These are phyloP conservation scores for Leptothorax acervorum DNA, from an alignment of 2,888 invertebrate genomes.

Conservation along the genomic window DNA sequence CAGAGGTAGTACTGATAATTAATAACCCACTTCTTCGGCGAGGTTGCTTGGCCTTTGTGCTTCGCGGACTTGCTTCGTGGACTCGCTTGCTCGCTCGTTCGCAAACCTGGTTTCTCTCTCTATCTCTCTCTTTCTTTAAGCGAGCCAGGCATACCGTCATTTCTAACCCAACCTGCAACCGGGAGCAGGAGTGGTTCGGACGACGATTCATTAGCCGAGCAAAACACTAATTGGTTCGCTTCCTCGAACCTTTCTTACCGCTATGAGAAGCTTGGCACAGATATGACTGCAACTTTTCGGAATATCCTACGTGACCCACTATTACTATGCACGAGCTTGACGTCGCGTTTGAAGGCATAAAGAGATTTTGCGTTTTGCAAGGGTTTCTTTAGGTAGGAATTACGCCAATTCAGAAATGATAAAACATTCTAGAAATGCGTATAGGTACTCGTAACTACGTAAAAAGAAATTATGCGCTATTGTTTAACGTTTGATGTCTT, in stretches of 20 bases:
- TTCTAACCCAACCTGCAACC: slow-evolving; percentile 63
- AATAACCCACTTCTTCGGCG: slow-evolving; percentile 79
- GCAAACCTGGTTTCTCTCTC: slow-evolving; percentile 62
- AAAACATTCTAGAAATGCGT: background rate
- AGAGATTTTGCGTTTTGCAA: slow-evolving; percentile 1
- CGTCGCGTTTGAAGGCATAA: slow-evolving; percentile 10
- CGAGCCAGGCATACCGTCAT: slow-evolving; percentile 65
- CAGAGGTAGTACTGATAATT: slow-evolving; percentile 76
- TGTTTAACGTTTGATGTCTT: background rate
- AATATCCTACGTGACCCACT: slow-evolving; percentile 69
- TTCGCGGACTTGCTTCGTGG: slow-evolving; percentile 53
- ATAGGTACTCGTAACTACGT: background rate
- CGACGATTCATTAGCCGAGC: slow-evolving; percentile 79
- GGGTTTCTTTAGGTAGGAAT: background rate
- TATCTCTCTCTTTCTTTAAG: slow-evolving; percentile 36
- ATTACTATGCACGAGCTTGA: slow-evolving; percentile 29
- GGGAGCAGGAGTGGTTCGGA: slow-evolving; percentile 68
- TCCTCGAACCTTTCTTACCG: slow-evolving; percentile 70
- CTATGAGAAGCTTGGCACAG: slow-evolving; percentile 65
- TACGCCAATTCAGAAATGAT: background rate
- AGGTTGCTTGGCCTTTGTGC: slow-evolving; percentile 74
- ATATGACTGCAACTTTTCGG: slow-evolving; percentile 65
- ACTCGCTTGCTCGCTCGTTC: slow-evolving; percentile 53
- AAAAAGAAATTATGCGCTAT: background rate
- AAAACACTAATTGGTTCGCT: slow-evolving; percentile 81